Percentiles rank a stretch among this genome's conserved stretches.
These are phyloP conservation scores for Empidonax traillii DNA, from an alignment of 2,113 vertebrate genomes.

Conservation along the genomic window DNA sequence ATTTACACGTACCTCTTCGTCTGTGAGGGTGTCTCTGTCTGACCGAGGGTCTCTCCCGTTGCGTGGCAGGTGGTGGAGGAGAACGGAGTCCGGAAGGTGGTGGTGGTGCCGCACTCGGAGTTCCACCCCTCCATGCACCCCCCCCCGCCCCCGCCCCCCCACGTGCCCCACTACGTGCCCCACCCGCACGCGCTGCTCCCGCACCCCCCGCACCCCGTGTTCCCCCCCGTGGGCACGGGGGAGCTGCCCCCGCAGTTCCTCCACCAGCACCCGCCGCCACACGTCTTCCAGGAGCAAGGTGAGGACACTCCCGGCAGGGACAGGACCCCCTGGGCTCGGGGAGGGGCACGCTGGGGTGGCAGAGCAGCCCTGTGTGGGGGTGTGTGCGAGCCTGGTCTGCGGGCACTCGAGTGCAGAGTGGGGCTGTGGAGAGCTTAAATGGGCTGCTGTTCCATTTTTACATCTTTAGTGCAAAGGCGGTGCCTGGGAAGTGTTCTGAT, in stretches of 20 bases:
- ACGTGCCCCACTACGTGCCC: slow-evolving; percentile 70
- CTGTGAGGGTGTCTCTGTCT: neutral
- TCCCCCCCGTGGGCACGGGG: slow-evolving; percentile 62
- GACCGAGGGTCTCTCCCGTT: neutral
- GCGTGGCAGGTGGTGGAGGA: slow-evolving; percentile 78
- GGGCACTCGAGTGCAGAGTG: accelerated
- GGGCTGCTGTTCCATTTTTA: neutral
- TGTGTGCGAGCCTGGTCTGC: neutral
- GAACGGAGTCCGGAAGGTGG: slow-evolving; percentile 80
- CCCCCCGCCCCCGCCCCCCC: slow-evolving; percentile 59
- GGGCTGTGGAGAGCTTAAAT: neutral
- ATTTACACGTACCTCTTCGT: no score
- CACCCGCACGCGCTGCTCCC: slow-evolving; percentile 69
- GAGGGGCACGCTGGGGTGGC: no score
- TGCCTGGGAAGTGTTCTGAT: neutral
- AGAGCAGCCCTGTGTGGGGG: no score
- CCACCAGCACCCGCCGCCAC: slow-evolving; percentile 72
- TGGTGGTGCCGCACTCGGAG: slow-evolving; percentile 80
- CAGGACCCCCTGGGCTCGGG: no score
- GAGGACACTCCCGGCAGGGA: neutral
- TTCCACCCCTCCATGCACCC: slow-evolving; percentile 74
- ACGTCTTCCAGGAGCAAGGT: slow-evolving; percentile 79
- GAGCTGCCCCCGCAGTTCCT: slow-evolving; percentile 74
- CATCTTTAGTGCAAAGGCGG: neutral
- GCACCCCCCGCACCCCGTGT: slow-evolving; percentile 68